Conservation (phyloP, 2,797 vertebrate genomes). For the Hylomyscus alleni region DNA sequence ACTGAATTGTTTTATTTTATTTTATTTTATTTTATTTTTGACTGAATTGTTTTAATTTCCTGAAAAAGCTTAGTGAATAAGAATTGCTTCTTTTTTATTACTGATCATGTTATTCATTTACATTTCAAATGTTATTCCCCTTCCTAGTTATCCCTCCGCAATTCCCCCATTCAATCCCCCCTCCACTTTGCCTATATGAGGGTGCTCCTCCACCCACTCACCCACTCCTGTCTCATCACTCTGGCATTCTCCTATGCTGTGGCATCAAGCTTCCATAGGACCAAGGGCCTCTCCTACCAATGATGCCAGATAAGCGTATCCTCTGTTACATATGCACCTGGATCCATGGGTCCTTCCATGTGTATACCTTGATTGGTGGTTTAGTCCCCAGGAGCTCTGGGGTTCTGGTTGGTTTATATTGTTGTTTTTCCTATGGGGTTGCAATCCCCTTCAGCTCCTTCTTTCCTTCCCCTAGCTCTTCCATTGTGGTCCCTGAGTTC, state of each 20-base stretch:
- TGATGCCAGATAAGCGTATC: background rate
- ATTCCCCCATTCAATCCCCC: background rate
- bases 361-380: background rate
- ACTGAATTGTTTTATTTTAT: background rate
- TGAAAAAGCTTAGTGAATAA: background rate
- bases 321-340: background rate
- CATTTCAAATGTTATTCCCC: background rate
- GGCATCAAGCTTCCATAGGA: background rate
- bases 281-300: background rate
- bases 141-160: background rate
- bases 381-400: background rate
- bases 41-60: background rate
- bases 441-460: background rate
- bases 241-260: background rate
- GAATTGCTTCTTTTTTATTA: background rate
- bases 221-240: background rate
- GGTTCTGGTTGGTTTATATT: background rate
- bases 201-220: background rate
- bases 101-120: background rate
- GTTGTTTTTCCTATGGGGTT: background rate
- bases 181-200: background rate
- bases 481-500: background rate
- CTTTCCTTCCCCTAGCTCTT: background rate
- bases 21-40: no score
- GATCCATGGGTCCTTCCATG: background rate